A percentile compares a stretch with the other conserved stretches of the same genome.
These are phyloP conservation scores for Mesitornis unicolor DNA, from an alignment of 2,113 vertebrate species.

Conservation along the genomic window DNA sequence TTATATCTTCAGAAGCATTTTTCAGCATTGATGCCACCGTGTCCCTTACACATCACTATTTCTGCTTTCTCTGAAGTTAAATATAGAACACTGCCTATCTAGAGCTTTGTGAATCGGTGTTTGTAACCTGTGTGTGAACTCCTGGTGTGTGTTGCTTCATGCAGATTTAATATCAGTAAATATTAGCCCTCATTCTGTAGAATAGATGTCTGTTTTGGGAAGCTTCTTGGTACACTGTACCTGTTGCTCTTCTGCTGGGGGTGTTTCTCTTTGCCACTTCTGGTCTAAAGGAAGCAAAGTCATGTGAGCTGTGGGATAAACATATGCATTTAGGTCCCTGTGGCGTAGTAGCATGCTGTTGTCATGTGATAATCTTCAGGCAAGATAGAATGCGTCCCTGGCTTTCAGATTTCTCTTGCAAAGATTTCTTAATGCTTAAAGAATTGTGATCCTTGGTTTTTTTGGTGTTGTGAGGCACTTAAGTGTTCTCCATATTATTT, in stretches of 20 bases:
- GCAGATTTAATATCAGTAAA: neutral
- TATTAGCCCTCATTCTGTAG: neutral
- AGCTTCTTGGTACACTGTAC: neutral
- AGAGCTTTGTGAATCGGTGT: neutral
- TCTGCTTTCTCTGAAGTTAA: neutral
- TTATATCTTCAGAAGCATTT: neutral
- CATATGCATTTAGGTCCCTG: neutral
- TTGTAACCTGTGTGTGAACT: neutral
- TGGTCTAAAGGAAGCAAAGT: neutral
- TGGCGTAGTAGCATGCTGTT: neutral
- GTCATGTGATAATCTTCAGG: conserved; percentile 24
- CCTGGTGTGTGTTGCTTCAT: neutral
- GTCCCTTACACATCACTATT: neutral
- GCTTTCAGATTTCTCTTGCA: neutral
- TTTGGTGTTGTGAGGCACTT: neutral
- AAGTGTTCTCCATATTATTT: too few species aligned
- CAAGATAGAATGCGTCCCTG: neutral
- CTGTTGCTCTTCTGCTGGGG: neutral
- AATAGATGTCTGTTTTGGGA: neutral
- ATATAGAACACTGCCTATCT: neutral
- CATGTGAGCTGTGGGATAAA: conserved; percentile 31
- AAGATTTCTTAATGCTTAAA: neutral
- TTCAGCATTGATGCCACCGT: neutral
- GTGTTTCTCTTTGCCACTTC: neutral
- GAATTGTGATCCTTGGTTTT: neutral